These are phyloP conservation scores for Pocillopora damicornis DNA, from an alignment of 64 coral and sea anemone species.

Conservation along the genomic window DNA sequence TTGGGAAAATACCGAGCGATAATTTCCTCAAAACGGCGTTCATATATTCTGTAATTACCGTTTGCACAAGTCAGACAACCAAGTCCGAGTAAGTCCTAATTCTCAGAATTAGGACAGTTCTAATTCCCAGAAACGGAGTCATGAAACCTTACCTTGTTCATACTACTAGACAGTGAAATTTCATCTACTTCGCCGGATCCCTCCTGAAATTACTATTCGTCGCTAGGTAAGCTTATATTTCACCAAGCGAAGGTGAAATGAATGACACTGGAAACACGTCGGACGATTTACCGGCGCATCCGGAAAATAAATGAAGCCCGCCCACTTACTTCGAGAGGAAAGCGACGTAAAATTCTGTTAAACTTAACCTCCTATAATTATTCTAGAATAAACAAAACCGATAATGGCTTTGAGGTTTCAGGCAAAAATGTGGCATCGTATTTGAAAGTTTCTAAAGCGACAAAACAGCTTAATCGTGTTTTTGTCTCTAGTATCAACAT, in stretches of 20 bases:
- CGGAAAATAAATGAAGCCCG: slow-evolving; percentile 28
- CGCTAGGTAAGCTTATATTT: too few species aligned
- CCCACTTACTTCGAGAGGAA: slow-evolving; percentile 16
- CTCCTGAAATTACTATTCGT: too few species aligned
- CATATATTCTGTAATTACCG: neutral
- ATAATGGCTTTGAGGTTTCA: neutral
- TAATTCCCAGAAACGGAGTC: neutral
- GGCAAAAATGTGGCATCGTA: neutral
- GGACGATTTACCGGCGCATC: slow-evolving; percentile 13
- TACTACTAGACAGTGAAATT: neutral
- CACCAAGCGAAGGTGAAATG: neutral
- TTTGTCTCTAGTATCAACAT: too few species aligned
- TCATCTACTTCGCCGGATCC: neutral
- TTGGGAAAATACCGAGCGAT: neutral
- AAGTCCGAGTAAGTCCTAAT: neutral
- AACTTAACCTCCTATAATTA: neutral
- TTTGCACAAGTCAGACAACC: slow-evolving; percentile 12
- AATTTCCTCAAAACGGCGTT: neutral
- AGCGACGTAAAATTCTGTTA: neutral
- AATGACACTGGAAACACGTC: neutral
- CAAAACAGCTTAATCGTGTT: slow-evolving; percentile 8
- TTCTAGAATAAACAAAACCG: neutral
- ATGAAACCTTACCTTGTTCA: slow-evolving; percentile 35
- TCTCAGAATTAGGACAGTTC: neutral
- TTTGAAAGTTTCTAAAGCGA: neutral